These are phyloP conservation scores for Chitala chitala DNA, from an alignment of 2,113 vertebrate species.

Conservation along the genomic window DNA sequence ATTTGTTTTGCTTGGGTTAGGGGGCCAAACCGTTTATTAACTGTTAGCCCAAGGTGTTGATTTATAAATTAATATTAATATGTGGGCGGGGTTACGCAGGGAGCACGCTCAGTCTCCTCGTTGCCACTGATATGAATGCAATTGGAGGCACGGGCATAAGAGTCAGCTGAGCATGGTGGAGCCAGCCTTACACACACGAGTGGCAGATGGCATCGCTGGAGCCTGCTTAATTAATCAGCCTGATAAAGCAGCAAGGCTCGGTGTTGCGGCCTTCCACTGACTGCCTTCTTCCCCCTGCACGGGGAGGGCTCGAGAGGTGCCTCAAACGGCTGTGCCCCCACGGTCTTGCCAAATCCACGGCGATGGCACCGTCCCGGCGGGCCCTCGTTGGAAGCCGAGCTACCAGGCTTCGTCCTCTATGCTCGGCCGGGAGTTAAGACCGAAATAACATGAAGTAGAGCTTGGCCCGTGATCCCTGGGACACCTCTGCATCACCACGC, in stretches of 20 bases:
- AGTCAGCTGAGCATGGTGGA: slow-evolving; percentile 9
- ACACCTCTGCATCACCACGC: too few species aligned
- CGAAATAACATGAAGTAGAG: too few species aligned
- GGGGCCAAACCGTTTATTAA: slow-evolving; percentile 57
- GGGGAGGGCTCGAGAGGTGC: not conserved
- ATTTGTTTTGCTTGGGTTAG: slow-evolving; percentile 19
- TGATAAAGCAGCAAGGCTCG: not conserved
- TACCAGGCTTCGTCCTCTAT: not conserved
- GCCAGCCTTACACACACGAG: not conserved
- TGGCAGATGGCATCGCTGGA: slow-evolving; percentile 8
- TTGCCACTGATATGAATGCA: not conserved
- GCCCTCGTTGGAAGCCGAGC: too few species aligned
- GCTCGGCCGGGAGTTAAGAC: too few species aligned
- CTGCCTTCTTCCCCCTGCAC: not conserved
- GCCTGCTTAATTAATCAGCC: slow-evolving; percentile 22
- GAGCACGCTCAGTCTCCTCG: not conserved
- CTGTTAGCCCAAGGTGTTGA: slow-evolving; percentile 61
- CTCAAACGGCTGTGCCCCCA: too few species aligned
- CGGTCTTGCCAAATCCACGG: too few species aligned
- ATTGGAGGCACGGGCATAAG: not conserved
- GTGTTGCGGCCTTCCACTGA: not conserved
- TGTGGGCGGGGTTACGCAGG: slow-evolving; percentile 13
- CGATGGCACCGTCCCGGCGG: too few species aligned
- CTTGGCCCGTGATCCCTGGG: too few species aligned
- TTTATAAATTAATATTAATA: slow-evolving; percentile 31